A percentile compares a stretch with the other conserved stretches of the same genome.
Conservation (phyloP, 1,140 invertebrate species). For the Chrysomallon squamiferum region DNA sequence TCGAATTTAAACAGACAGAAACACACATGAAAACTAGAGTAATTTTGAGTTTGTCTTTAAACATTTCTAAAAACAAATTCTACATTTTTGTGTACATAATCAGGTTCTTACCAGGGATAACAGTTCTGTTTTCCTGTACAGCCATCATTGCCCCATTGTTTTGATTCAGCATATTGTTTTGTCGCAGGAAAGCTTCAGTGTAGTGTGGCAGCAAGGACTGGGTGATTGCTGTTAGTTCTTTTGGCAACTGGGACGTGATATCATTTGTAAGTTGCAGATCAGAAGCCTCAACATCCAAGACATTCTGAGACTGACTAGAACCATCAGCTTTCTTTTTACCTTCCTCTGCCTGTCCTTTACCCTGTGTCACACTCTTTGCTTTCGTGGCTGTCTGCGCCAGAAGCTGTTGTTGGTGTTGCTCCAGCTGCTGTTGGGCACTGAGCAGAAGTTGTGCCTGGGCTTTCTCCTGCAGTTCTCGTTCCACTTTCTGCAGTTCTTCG, state of each 20-base stretch:
- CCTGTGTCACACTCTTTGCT: not conserved
- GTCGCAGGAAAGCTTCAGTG: conserved; percentile 2
- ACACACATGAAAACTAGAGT: too few species aligned
- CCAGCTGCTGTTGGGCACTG: conserved; percentile 46
- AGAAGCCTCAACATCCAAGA: not conserved
- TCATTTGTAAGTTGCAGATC: conserved; percentile 7
- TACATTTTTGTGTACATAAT: too few species aligned
- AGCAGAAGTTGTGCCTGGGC: conserved; percentile 64
- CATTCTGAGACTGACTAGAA: not conserved
- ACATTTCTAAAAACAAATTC: too few species aligned
- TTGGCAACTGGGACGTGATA: conserved; percentile 19
- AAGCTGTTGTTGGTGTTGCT: conserved; percentile 46
- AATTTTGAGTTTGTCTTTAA: too few species aligned
- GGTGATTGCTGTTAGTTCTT: conserved; percentile 13
- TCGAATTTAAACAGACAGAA: too few species aligned
- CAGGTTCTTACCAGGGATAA: too few species aligned
- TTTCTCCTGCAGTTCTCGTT: conserved; percentile 76
- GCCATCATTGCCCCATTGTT: too few species aligned
- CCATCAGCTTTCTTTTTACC: not conserved
- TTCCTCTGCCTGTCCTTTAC: not conserved
- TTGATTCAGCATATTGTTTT: too few species aligned
- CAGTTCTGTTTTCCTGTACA: too few species aligned
- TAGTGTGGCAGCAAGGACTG: conserved; percentile 10
- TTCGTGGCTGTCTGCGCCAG: conserved; percentile 1
- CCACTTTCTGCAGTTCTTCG: conserved; percentile 79